A percentile compares a stretch with the other conserved stretches of the same genome.
Evolutionary conservation across 1,140 invertebrate genomes (phyloP).

Genomic region (Rhynchophorus ferrugineus): DNA sequence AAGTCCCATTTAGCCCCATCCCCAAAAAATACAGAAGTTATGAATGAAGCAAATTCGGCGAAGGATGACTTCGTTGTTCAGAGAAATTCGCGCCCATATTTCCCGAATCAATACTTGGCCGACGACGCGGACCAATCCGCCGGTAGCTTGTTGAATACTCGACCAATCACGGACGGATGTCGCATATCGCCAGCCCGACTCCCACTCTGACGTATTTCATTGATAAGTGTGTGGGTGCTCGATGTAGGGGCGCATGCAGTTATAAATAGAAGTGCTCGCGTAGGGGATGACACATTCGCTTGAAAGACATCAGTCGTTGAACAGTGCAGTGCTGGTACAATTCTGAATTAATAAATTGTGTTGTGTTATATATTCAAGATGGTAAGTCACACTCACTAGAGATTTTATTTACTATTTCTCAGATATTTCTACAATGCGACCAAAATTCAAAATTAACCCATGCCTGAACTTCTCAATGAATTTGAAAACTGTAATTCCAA

Average conservation of each 20-base stretch:
- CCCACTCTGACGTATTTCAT: slow-evolving; percentile 43
- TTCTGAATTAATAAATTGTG: neutral
- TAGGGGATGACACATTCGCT: slow-evolving; percentile 28
- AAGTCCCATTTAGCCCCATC: neutral
- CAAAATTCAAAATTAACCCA: too few relatives aligned
- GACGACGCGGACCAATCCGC: slow-evolving; percentile 24
- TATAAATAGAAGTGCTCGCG: slow-evolving; percentile 45
- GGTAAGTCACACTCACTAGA: slow-evolving; percentile 17
- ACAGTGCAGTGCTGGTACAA: neutral
- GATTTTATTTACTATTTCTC: too few relatives aligned
- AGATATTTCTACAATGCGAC: too few relatives aligned
- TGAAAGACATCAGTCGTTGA: neutral
- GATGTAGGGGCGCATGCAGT: slow-evolving; percentile 34
- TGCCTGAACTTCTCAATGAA: too few relatives aligned
- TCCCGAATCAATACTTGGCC: slow-evolving; percentile 26
- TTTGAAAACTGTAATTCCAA: too few relatives aligned
- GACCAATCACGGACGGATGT: slow-evolving; percentile 28
- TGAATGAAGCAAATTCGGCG: slow-evolving; percentile 16
- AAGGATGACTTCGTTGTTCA: slow-evolving; percentile 3
- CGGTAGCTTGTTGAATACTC: slow-evolving; percentile 29
- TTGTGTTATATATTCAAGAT: slow-evolving; percentile 13
- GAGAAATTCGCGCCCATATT: slow-evolving; percentile 15
- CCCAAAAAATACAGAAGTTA: slow-evolving; percentile 10
- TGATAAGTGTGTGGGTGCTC: slow-evolving; percentile 53
- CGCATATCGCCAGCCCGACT: slow-evolving; percentile 21